phyloP scores from a whole-genome alignment of 2,797 vertebrate species.

The Semotilus atromaculatus region DNA sequence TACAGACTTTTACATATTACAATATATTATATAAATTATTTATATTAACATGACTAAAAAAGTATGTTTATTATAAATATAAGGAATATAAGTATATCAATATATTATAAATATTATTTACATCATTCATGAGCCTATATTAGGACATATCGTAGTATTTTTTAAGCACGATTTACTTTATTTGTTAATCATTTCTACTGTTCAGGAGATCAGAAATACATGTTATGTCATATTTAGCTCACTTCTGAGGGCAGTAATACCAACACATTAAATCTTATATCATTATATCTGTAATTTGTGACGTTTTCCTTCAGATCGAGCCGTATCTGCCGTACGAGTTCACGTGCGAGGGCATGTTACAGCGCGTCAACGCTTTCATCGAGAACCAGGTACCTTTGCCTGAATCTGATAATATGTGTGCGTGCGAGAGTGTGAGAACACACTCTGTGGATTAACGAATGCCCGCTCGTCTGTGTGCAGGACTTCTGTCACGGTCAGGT shows the following conservation, averaged over 20 bases:
- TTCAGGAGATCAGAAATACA: not conserved
- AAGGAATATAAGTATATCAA: no score
- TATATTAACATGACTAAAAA: not conserved
- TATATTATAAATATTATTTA: not conserved
- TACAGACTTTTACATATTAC: no score
- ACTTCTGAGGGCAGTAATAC: not conserved
- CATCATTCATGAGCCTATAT: not conserved
- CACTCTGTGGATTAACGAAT: not conserved
- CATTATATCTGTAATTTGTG: no score
- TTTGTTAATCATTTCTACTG: not conserved
- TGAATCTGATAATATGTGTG: not conserved
- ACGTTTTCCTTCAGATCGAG: constrained; percentile 83
- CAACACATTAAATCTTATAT: no score
- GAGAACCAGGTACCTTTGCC: constrained; percentile 87
- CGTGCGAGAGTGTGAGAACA: not conserved
- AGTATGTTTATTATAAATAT: no score
- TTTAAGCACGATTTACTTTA: not conserved
- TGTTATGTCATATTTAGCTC: not conserved
- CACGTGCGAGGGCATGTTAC: constrained; percentile 97
- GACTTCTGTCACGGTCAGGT: constrained; percentile 99
- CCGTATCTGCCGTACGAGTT: constrained; percentile 98
- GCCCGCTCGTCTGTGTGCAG: constrained; percentile 67
- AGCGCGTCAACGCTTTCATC: constrained; percentile 95
- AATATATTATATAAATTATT: no score
- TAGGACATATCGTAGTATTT: not conserved